These are phyloP conservation scores for Drosophila asahinai DNA, from an alignment of 1,140 invertebrate genomes.

Conservation along the genomic window DNA sequence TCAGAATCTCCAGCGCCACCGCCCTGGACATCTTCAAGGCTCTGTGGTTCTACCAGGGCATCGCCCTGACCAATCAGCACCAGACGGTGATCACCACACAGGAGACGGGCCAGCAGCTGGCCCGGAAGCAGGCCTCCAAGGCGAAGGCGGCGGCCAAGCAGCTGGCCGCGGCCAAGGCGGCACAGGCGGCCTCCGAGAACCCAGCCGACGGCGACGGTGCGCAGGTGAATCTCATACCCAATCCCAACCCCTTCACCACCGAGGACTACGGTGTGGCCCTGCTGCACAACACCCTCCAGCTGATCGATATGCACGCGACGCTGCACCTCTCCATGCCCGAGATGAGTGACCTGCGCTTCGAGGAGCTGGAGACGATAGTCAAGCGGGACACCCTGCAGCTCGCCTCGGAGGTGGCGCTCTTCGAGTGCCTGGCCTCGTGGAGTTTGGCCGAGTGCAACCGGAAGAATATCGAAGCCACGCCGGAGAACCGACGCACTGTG, in stretches of 20 bases:
- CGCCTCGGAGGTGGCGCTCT: constrained; percentile 74
- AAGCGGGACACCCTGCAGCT: constrained; percentile 79
- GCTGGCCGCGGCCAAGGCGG: constrained; percentile 34
- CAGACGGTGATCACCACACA: constrained; percentile 79
- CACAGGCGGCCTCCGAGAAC: constrained; percentile 38
- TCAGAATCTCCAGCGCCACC: constrained; percentile 75
- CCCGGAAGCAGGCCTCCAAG: constrained; percentile 62
- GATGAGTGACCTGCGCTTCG: constrained; percentile 76
- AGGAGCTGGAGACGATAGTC: constrained; percentile 81
- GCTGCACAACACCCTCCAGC: constrained; percentile 78
- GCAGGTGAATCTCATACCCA: constrained; percentile 69
- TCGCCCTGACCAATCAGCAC: constrained; percentile 74
- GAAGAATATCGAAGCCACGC: constrained; percentile 72
- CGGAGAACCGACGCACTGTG: constrained; percentile 79
- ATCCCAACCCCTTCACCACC: constrained; percentile 81
- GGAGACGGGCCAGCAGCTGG: constrained; percentile 63
- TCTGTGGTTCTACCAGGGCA: constrained; percentile 81
- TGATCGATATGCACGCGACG: constrained; percentile 84
- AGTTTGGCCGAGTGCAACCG: constrained; percentile 77
- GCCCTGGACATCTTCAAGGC: constrained; percentile 80
- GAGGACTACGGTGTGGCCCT: constrained; percentile 81
- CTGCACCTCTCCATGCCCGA: constrained; percentile 66
- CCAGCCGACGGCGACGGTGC: constrained; percentile 44
- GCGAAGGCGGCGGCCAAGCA: constrained; percentile 65
- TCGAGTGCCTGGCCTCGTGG: constrained; percentile 80